Base-by-base conservation (phyloP, 2,888 invertebrate genomes). In the Hypselothyrea guttata region DNA sequence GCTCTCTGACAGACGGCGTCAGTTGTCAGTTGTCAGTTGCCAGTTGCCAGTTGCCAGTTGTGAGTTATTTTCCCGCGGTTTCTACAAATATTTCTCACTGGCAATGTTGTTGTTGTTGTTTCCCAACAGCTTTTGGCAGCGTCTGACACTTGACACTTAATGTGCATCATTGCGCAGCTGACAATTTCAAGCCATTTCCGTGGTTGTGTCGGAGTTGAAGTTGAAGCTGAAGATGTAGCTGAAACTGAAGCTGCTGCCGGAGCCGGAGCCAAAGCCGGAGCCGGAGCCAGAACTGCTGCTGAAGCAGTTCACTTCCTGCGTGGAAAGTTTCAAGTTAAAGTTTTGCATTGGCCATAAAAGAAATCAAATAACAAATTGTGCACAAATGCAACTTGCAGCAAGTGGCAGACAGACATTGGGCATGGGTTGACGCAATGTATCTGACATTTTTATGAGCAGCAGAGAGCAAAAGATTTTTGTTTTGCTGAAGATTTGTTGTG, bases 131-230 rank as follows among this genome's bases (percentile, higher is more conserved):
- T 83, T 83, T 71, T 79, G 74, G 73, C 66, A 69, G 46, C 54
- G 63, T 66, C 66, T 71, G 73, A 75, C 75, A 84, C 82, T 81
- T 81, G 81, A 84, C 84, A 81, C 81, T 81, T 84, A 81, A 81
- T 81, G 79, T 84, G 79, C 79, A 84, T 81, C 79, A 81, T 81
- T 81, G 79, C 79, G 79, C 84, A 75, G 77, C 84, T 81, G 84
- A 81, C 81, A 81, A 81, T 77, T 84, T 75, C 84, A 75, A 77
- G 79, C 81, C 77, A 81, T 73, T 84, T 83, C 84, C 79, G 81
- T 75, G 38, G 18, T 5, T 69, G 69, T 76, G 77, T 69, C 81
- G 5, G n/a, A n/a, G n/a, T n/a, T n/a, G n/a, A n/a, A n/a, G n/a
- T n/a, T 5, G 3, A 22, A 76, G 57, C 52, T 58, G 72, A 51